A percentile compares a stretch with the other conserved stretches of the same genome.
Conservation (phyloP, 2,797 vertebrate genomes). For the Pygocentrus nattereri region DNA sequence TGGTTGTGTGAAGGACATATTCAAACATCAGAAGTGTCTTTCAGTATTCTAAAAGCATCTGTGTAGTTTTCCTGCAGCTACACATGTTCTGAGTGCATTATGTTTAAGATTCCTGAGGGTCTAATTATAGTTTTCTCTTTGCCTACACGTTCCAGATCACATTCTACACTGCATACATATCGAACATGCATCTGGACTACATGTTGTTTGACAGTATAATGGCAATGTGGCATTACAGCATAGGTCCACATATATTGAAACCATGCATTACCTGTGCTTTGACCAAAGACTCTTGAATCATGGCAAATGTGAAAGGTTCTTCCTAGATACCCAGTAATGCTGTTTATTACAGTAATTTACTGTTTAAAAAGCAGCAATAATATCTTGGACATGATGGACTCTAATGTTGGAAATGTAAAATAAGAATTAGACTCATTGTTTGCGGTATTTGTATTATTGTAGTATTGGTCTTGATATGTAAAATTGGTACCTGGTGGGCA, state of each 20-base stretch:
- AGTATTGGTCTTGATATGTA: neutral
- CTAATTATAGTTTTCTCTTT: slow-evolving; percentile 1
- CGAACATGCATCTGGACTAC: slow-evolving; percentile 11
- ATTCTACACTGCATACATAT: slow-evolving; percentile 14
- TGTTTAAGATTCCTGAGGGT: neutral
- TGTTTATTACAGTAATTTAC: too few relatives aligned
- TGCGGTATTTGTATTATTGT: too few relatives aligned
- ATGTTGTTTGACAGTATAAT: neutral
- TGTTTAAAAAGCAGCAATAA: neutral
- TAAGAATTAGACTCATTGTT: neutral
- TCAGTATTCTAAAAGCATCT: neutral
- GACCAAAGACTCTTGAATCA: neutral
- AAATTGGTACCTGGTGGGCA: too few relatives aligned
- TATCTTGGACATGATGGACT: neutral
- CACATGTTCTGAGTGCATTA: neutral
- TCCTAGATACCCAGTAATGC: neutral
- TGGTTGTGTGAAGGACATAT: neutral
- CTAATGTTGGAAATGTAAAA: neutral
- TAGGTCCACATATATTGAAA: neutral
- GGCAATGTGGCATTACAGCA: neutral
- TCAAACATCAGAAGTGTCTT: neutral
- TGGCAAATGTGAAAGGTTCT: neutral
- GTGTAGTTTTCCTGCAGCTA: neutral
- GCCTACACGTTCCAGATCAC: slow-evolving; percentile 17
- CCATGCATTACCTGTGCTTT: neutral